Evolutionary conservation across 2,888 invertebrate species (phyloP).

Genomic region (Stenolophus ochropezus): DNA sequence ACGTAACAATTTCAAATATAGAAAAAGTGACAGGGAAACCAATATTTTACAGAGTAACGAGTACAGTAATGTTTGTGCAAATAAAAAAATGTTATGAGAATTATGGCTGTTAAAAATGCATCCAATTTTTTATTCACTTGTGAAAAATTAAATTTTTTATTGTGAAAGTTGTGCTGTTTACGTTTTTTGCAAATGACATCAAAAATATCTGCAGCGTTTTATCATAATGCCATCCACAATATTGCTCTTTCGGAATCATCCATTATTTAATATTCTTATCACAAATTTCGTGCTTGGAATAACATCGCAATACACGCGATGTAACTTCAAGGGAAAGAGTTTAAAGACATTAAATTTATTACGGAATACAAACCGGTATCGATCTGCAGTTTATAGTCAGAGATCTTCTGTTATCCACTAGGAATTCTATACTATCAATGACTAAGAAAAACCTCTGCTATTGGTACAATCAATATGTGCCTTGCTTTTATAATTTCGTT

Average conservation of each 20-base stretch:
- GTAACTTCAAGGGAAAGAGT: background rate
- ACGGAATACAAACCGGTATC: slow-evolving; percentile 8
- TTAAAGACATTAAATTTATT: slow-evolving; percentile 37
- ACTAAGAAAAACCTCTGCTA: background rate
- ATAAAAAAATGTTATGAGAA: background rate
- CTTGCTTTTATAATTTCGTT: no score
- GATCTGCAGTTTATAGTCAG: slow-evolving; percentile 3
- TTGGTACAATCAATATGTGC: background rate
- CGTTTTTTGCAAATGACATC: slow-evolving; percentile 34
- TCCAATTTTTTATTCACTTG: background rate
- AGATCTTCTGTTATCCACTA: background rate
- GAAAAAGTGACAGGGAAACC: no score
- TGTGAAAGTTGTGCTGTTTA: slow-evolving; percentile 11
- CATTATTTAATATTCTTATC: slow-evolving; percentile 46
- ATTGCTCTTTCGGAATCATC: slow-evolving; percentile 34
- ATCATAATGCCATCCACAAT: slow-evolving; percentile 42
- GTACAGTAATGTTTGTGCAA: background rate
- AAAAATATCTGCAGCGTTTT: slow-evolving; percentile 18
- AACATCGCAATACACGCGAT: slow-evolving; percentile 17
- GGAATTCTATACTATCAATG: background rate
- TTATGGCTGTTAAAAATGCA: background rate
- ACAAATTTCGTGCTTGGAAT: slow-evolving; percentile 32
- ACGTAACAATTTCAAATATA: no score
- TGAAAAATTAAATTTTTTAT: background rate
- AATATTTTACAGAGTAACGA: background rate